Evolutionary conservation across 2,888 invertebrate species (phyloP), one percentile per base, ranked within the genome.

Genomic region (Ellobium chinense): DNA sequence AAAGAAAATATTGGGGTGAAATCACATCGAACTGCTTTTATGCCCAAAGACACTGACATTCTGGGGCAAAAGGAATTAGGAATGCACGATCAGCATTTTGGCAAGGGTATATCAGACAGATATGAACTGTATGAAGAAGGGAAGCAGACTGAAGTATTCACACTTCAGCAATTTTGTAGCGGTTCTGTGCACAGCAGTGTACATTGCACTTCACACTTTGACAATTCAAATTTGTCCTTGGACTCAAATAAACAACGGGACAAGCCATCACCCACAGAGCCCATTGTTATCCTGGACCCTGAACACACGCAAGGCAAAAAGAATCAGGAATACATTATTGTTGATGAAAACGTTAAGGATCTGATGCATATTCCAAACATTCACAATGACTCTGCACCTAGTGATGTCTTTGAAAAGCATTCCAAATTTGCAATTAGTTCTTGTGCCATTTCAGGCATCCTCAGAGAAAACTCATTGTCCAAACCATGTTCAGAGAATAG

Each of bases 1-100:
- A 60, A 58, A 27, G 31, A 69, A n/a, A 72, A 60, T 34, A n/a
- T 24, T 60, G 60, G 12, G 4, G n/a, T 36, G 31, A 27, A 2
- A 9, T 39, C 18, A 24, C 24, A 27, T 2, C 3, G 2, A 4
- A 21, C n/a, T 24, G 39, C 0, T 39, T 24, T 24, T 7, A 60
- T 21, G 27, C 5, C 21, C n/a, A 60, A 1, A 27, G 62, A 56
- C 7, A 56, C 21, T 34, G 56, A 24, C 21, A 21, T 18, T 56
- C 21, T 72, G 18, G n/a, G 54, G n/a, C 34, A 72, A 56, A 29
- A 7, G 46, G 75, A 75, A 21, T 14, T 56, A 31, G 68, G 72
- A 78, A 70, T 78, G 62, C 37, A 70, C 36, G 46, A 78, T 31
- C 34, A 58, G 21, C 29, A 63, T 27, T 78, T 78, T 63, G 78